Conservation (phyloP, 1,140 invertebrate species). For the Hermetia illucens region DNA sequence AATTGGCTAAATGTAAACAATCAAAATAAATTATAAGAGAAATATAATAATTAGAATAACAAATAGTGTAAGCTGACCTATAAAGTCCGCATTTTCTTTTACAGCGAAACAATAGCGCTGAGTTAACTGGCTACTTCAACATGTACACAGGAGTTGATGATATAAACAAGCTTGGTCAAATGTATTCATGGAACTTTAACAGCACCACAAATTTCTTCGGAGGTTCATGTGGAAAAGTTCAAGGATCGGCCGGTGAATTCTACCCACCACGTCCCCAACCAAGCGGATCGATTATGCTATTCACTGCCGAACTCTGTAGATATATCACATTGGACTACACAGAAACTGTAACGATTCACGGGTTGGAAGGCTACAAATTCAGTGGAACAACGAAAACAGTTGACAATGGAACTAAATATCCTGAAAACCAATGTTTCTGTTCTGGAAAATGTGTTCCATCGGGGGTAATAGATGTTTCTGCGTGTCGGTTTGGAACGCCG, state of each 20-base stretch:
- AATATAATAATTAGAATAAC: no score
- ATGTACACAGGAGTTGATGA: slow-evolving; percentile 49
- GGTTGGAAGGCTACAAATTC: slow-evolving; percentile 41
- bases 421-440: slow-evolving; percentile 56
- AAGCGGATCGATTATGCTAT: slow-evolving; percentile 42
- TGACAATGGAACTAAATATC: slow-evolving; percentile 44
- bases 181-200: slow-evolving; percentile 52
- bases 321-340: slow-evolving; percentile 40
- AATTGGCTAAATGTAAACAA: no score
- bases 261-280: slow-evolving; percentile 46
- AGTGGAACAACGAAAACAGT: slow-evolving; percentile 38
- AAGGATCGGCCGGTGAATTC: slow-evolving; percentile 63
- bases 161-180: slow-evolving; percentile 44
- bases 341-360: slow-evolving; percentile 34
- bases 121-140: slow-evolving; percentile 56
- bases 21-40: no score
- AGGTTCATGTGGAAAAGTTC: slow-evolving; percentile 37
- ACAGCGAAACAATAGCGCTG: slow-evolving; percentile 57
- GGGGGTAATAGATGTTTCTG: slow-evolving; percentile 53
- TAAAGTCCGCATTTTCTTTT: no score
- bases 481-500: slow-evolving; percentile 61
- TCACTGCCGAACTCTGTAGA: slow-evolving; percentile 55
- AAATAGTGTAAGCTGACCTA: no score
- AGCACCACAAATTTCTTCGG: slow-evolving; percentile 42
- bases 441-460: slow-evolving; percentile 51